Conservation (phyloP, 2,888 invertebrate genomes). For the Stegana nigrithorax region DNA sequence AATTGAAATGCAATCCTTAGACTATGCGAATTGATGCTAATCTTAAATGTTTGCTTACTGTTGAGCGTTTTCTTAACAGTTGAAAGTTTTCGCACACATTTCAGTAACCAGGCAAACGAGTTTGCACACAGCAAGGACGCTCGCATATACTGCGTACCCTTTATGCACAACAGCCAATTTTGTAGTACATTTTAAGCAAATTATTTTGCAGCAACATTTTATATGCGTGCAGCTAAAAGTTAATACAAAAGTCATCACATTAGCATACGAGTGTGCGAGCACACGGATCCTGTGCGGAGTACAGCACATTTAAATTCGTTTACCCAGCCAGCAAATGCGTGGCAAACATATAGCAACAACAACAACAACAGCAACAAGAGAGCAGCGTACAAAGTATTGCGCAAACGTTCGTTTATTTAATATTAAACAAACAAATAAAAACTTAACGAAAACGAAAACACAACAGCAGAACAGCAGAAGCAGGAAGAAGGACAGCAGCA, state of each 20-base stretch:
- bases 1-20: no score
- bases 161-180: no score
- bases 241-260: constrained; percentile 25
- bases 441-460: not conserved
- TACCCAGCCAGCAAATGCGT: not conserved
- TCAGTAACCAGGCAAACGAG: no score
- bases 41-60: no score
- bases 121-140: no score
- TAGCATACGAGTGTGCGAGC: no score
- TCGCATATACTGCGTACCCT: not conserved
- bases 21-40: no score
- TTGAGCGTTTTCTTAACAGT: no score
- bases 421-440: constrained; percentile 8
- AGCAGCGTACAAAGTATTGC: not conserved
- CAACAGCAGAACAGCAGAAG: not conserved
- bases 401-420: constrained; percentile 6
- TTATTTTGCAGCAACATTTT: constrained; percentile 6
- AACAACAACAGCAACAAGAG: not conserved
- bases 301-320: constrained; percentile 43
- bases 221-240: not conserved
- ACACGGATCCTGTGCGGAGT: no score
- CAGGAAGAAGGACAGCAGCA: not conserved
- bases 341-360: not conserved
- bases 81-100: no score
- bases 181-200: constrained; percentile 10